phyloP scores from a whole-genome alignment of 2,113 vertebrate genomes.

The Chaetorhynchus papuensis region DNA sequence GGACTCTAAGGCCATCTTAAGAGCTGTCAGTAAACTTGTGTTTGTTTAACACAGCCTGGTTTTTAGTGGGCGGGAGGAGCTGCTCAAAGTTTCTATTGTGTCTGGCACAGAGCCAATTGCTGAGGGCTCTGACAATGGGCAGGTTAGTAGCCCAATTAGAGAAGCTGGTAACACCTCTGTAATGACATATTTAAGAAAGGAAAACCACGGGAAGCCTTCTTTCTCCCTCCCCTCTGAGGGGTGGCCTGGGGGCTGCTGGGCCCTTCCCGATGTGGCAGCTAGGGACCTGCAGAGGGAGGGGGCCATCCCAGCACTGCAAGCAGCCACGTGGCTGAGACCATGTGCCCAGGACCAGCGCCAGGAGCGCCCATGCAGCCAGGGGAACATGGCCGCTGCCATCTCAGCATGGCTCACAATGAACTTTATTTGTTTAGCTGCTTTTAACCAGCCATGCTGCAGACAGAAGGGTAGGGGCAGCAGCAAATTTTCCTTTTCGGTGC shows the following conservation, averaged over 20 bases:
- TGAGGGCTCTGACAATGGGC: background rate
- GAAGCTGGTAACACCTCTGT: background rate
- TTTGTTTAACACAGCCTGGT: background rate
- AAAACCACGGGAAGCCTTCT: background rate
- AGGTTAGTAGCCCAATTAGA: background rate
- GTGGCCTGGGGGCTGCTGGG: too few species aligned
- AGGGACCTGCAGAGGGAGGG: too few species aligned
- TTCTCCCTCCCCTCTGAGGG: background rate
- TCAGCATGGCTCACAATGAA: too few species aligned
- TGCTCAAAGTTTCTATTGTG: background rate
- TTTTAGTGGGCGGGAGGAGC: background rate
- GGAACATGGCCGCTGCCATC: too few species aligned
- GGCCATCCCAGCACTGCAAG: fast-evolving
- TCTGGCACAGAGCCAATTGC: background rate
- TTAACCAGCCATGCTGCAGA: too few species aligned
- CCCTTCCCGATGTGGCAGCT: background rate
- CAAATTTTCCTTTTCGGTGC: too few species aligned
- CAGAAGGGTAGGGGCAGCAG: too few species aligned
- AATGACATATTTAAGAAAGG: background rate
- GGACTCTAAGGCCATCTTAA: background rate
- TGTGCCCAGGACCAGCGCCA: fast-evolving
- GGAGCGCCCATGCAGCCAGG: too few species aligned
- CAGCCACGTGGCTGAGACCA: too few species aligned
- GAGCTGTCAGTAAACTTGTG: background rate
- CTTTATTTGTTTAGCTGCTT: too few species aligned